Base-by-base conservation (phyloP, 2,113 vertebrate species). In the Antigone vipio region DNA sequence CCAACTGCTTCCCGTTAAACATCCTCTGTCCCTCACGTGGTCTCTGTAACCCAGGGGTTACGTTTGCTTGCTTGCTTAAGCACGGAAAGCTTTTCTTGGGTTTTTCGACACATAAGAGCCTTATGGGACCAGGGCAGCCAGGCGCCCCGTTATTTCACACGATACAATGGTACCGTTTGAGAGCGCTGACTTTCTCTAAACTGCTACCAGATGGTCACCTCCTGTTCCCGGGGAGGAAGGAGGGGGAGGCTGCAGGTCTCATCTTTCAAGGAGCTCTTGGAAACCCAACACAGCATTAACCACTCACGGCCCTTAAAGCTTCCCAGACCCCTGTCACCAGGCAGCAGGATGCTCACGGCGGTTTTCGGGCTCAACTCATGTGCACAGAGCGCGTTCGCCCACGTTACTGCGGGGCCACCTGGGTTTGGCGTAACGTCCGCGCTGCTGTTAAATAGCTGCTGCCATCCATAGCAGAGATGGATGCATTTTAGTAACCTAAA, bases 171-270 rank as follows among this genome's bases (percentile, higher is more conserved):
- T 34, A 72, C 75, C 11, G 19, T 96, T 97, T 95, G 85, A 96
- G 94, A 91, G 85, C 32, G 0, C 45, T 64, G 96, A 56, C 91
- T 93, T 26, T 49, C 89, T 66, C 94, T 71, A 97, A 97, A 97
- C 89, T 96, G 96, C 95, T 97, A 97, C 96, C 96, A 97, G 96
- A 97, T 97, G 95, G 95, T 92, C 84, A 96, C 95, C 95, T 96
- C 91, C 94, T 95, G 96, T 94, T 97, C 89, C 92, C 2, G 5
- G 66, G 84, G 77, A 96, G 92, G 91, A 82, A 77, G 92, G 64
- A 76, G 94, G 95, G 95, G 95, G 92, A 96, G 95, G 95, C 91
- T 87, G 80, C 91, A 91, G 84, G 73, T 85, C 89, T 95, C 91
- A 82, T 93, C 95, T 96, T 97, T 96, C 96, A 97, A 91, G 78